These are phyloP conservation scores for Eutolmus rufibarbis DNA, from an alignment of 2,888 invertebrate species.

Conservation along the genomic window DNA sequence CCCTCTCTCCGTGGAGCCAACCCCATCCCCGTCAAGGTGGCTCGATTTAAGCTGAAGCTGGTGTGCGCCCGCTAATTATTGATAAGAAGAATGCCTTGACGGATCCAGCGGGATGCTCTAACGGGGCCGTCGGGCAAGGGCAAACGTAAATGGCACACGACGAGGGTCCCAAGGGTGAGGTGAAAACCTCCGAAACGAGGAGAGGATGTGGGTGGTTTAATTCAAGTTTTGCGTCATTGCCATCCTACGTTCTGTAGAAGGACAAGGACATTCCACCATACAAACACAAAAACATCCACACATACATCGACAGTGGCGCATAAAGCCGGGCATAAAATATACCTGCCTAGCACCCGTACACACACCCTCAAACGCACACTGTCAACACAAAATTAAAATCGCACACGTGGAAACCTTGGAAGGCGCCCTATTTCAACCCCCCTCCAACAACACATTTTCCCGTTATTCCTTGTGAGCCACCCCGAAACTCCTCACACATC, in stretches of 20 bases:
- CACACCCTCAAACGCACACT: background rate
- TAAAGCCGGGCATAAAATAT: background rate
- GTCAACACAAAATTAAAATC: background rate
- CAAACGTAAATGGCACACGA: background rate
- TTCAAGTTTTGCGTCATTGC: conserved; percentile 36
- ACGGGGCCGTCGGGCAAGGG: conserved; percentile 16
- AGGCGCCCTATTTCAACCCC: background rate
- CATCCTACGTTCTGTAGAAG: conserved; percentile 29
- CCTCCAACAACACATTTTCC: background rate
- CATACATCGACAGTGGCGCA: background rate
- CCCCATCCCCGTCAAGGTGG: background rate
- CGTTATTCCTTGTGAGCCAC: background rate
- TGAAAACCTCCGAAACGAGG: background rate
- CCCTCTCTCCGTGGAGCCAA: background rate
- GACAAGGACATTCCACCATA: conserved; percentile 10
- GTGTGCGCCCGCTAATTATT: conserved; percentile 6
- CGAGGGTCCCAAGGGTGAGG: conserved; percentile 1
- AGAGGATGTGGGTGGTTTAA: background rate
- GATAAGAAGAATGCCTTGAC: background rate
- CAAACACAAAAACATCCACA: background rate
- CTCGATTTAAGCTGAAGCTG: background rate
- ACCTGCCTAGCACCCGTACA: background rate
- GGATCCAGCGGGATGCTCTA: background rate
- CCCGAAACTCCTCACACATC: background rate
- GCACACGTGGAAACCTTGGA: conserved; percentile 18